Evolutionary conservation across 2,888 invertebrate species (phyloP), one percentile per base, ranked within the genome.

Genomic region (Rutpela maculata): DNA sequence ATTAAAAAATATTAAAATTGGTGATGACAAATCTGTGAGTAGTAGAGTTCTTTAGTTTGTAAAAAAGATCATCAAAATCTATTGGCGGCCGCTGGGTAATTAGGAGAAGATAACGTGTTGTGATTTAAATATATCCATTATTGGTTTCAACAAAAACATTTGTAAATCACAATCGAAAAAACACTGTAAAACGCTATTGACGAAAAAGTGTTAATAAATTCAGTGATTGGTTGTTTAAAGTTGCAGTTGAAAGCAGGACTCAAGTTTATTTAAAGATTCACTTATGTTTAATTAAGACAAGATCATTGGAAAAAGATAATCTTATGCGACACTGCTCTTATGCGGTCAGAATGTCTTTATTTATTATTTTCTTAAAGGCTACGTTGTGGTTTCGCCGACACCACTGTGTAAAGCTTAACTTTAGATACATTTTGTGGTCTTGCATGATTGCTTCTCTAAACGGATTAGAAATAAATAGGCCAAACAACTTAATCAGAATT

Each of bases 401-500:
- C 35, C 66, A 55, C 43, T 66, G 38, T 15, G 12, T 50, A 55
- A 50, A 22, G 59, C 15, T 11, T 19, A 69, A 35, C 12, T 17
- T 31, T 19, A 10, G 31, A 55, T 26, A 43, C 7, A 63, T 59
- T 59, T 31, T 26, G 62, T 71, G 31, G 50, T 55, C 55, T 72
- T 50, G 72, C 72, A 50, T 62, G 72, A 72, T 63, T 55, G 63
- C 62, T n/a, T 43, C 60, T 43, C 55, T 60, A 70, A 70, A 70
- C 60, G 60, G 63, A 63, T 72, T 72, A 63, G 63, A 72, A 72
- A 26, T 43, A 63, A 72, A 72, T 55, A 63, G 55, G 56, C 55
- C 65, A 50, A 65, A 75, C 70, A 70, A 75, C 75, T 75, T 75
- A 75, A 75, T 75, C 35, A 62, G 55, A 19, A 63, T 70, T 57